Conservation (phyloP, 2,113 vertebrate genomes). For the Larimichthys crocea region DNA sequence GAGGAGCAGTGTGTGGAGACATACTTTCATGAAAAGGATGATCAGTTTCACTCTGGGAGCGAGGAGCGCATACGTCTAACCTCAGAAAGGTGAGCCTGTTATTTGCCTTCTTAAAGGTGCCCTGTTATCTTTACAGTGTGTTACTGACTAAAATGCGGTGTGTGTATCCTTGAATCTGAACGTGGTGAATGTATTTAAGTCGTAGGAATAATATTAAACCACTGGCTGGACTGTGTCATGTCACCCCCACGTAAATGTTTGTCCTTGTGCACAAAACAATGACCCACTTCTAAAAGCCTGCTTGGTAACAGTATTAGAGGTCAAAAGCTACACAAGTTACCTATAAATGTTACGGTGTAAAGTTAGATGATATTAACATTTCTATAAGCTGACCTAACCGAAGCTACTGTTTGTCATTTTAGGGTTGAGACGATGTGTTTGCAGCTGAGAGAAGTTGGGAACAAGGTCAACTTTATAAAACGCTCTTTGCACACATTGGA, state of each 20-base stretch:
- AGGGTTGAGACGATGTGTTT: slow-evolving; percentile 98
- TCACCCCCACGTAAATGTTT: no score
- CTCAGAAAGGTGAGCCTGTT: slow-evolving; percentile 90
- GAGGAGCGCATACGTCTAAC: slow-evolving; percentile 97
- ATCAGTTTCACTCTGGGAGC: slow-evolving; percentile 96
- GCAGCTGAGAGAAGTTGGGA: slow-evolving; percentile 97
- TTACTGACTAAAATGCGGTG: neutral
- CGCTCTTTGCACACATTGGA: slow-evolving; percentile 96
- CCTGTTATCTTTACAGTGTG: neutral
- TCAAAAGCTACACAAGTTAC: no score
- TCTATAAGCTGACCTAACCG: neutral
- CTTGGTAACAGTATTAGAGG: no score
- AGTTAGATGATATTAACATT: neutral
- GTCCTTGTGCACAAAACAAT: no score
- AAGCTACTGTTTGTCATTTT: slow-evolving; percentile 37
- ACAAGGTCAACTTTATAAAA: slow-evolving; percentile 98
- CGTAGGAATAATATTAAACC: no score
- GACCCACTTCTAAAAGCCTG: no score
- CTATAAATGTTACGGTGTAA: no score
- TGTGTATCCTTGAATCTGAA: neutral
- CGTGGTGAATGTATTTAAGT: neutral
- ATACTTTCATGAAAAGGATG: slow-evolving; percentile 98
- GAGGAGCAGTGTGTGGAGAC: slow-evolving; percentile 98
- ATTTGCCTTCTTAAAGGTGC: neutral
- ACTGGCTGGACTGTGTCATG: no score